phyloP scores from a whole-genome alignment of 2,888 invertebrate species.

The Panzeria rudis region DNA sequence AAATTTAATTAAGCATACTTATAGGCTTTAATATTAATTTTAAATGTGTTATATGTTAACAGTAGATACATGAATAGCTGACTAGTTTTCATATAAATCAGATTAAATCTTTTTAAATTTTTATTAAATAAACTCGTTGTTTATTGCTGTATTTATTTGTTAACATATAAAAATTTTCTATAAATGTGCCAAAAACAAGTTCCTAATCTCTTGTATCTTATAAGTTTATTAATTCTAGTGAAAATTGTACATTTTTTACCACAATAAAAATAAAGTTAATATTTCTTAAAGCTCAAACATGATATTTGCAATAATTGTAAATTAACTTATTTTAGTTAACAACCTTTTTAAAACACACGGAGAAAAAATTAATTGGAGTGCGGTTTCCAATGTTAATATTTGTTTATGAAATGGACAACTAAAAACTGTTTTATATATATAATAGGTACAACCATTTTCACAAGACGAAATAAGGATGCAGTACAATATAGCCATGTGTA shows the following conservation, averaged over 20 bases:
- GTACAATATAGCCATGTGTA: too few relatives aligned
- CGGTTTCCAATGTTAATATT: too few relatives aligned
- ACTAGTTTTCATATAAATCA: background rate
- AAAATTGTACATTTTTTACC: slow-evolving; percentile 48
- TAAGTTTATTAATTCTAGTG: slow-evolving; percentile 43
- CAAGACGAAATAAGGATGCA: too few relatives aligned
- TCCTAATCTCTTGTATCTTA: slow-evolving; percentile 11
- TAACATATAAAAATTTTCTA: background rate
- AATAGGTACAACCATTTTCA: too few relatives aligned
- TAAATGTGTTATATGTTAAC: background rate
- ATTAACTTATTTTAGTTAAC: too few relatives aligned
- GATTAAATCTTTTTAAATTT: background rate
- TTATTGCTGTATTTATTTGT: slow-evolving; percentile 23
- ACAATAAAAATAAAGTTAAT: slow-evolving; percentile 54
- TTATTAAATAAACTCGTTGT: background rate
- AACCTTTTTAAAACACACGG: too few relatives aligned
- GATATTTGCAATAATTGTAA: background rate
- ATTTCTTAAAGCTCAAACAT: slow-evolving; percentile 21
- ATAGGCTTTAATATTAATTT: slow-evolving; percentile 56
- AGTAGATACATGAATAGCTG: slow-evolving; percentile 11
- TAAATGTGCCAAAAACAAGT: slow-evolving; percentile 56
- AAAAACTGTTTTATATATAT: too few relatives aligned
- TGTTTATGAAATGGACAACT: too few relatives aligned
- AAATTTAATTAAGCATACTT: slow-evolving; percentile 41
- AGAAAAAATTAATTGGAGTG: too few relatives aligned